Evolutionary conservation across 2,113 vertebrate genomes (phyloP).

Genomic region (Zosterops pallidus): DNA sequence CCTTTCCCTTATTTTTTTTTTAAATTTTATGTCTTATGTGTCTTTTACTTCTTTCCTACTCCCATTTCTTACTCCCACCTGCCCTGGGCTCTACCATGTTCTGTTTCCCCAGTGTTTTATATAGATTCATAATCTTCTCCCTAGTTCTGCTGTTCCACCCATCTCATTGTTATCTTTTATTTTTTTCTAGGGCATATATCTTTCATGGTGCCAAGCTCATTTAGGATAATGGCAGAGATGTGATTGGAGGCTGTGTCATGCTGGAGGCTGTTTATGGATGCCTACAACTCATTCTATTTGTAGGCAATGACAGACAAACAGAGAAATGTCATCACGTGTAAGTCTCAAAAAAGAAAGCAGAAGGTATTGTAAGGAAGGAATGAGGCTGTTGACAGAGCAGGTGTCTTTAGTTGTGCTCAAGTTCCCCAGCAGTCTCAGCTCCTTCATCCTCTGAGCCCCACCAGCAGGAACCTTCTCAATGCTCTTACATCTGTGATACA

Average conservation of each 20-base stretch:
- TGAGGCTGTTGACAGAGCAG: not conserved
- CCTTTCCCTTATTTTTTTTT: not conserved
- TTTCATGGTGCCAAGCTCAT: constrained; percentile 29
- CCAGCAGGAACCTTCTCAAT: not conserved
- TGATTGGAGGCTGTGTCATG: not conserved
- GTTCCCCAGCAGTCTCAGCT: not conserved
- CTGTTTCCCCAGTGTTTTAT: not conserved
- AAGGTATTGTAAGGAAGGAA: constrained; percentile 31
- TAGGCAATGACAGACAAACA: constrained; percentile 45
- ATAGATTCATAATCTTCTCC: not conserved
- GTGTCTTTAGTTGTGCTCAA: not conserved
- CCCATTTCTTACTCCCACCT: not conserved
- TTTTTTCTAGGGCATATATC: not conserved
- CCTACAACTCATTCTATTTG: constrained; percentile 50
- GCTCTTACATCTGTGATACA: not conserved
- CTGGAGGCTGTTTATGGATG: constrained; percentile 42
- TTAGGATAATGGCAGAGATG: constrained; percentile 17
- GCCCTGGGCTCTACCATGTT: not conserved
- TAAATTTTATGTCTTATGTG: not conserved
- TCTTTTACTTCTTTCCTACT: not conserved
- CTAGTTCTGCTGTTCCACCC: not conserved
- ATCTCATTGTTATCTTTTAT: not conserved
- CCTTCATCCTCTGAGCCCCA: not conserved
- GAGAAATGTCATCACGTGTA: constrained; percentile 36
- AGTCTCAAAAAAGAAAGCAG: constrained; percentile 45